Conservation (phyloP, 1,140 invertebrate species). For the Orussus abietinus region DNA sequence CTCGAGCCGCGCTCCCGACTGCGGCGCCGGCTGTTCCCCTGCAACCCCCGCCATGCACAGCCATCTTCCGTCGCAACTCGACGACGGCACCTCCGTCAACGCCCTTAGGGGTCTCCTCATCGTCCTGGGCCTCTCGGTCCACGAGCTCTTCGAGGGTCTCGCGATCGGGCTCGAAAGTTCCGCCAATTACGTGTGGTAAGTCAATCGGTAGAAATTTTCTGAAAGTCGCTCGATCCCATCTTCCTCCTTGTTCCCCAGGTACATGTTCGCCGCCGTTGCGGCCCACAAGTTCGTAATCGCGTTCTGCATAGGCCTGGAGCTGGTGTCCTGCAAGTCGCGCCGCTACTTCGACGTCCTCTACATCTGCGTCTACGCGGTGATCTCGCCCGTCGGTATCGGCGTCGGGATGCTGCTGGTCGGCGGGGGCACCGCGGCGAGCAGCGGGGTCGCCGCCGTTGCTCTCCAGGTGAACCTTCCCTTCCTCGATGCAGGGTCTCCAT, state of each 20-base stretch:
- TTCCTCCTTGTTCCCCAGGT: conserved; percentile 48
- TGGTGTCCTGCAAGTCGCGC: conserved; percentile 66
- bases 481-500: no score
- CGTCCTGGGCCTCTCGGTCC: conserved; percentile 82
- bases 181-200: conserved; percentile 65
- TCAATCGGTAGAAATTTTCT: conserved; percentile 3
- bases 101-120: conserved; percentile 73
- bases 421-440: conserved; percentile 56
- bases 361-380: conserved; percentile 72
- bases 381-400: conserved; percentile 73
- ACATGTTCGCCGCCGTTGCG: conserved; percentile 78
- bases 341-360: conserved; percentile 62
- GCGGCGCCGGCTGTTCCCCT: no score
- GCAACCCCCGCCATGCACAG: no score
- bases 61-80: conserved; percentile 44
- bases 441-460: conserved; percentile 56
- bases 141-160: conserved; percentile 89
- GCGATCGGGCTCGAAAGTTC: conserved; percentile 78
- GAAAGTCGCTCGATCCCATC: conserved; percentile 20
- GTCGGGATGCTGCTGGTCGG: conserved; percentile 65
- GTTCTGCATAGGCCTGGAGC: conserved; percentile 78
- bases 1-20: no score
- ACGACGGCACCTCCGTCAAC: conserved; percentile 58
- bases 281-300: conserved; percentile 89
- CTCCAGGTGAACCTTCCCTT: conserved; percentile 47